Base-by-base conservation (phyloP, 2,113 vertebrate genomes). In the Aegithalos caudatus region DNA sequence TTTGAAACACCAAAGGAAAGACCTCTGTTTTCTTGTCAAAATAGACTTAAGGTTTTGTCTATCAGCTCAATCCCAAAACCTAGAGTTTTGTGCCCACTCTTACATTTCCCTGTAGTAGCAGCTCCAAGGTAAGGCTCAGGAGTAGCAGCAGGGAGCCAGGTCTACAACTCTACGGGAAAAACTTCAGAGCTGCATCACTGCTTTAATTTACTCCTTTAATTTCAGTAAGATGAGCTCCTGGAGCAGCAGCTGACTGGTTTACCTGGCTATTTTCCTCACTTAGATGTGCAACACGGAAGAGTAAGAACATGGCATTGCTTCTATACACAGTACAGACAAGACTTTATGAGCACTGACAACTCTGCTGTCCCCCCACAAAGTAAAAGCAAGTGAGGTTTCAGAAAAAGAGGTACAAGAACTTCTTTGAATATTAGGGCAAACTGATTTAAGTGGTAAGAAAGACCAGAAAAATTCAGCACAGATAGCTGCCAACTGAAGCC, bases 111-210 rank as follows among this genome's bases (percentile, higher is more conserved):
- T 33, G 12, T 19, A 53, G 37, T 2, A 76, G 20, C 53, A 81
- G 11, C 25, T 16, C 29, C 53, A 65, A 19, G 10, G 19, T 27
- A 47, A 72, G 40, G 27, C 24, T 58, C 2, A 0, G 5, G 33
- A 28, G 22, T 18, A 61, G 64, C 31, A 70, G 37, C n/a, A 31
- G 14, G 6, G 21, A 58, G 35, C 38, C 64, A 19, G 15, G 28
- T n/a, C n/a, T 54, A 48, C n/a, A 47, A 12, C 6, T 53, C 74
- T 31, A 42, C 11, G 16, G 0, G 0, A 0, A 35, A 19, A 50
- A 58, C 10, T 71, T 53, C 31, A 31, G 25, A 29, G 4, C 64
- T 48, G 24, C 35, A 61, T 66, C 58, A 53, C 29, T n/a, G n/a
- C n/a, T n/a, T n/a, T n/a, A 42, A 24, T 23, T 27, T 42, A 18